phyloP scores from a whole-genome alignment of 2,797 vertebrate genomes.

The Eulemur rubriventer region DNA sequence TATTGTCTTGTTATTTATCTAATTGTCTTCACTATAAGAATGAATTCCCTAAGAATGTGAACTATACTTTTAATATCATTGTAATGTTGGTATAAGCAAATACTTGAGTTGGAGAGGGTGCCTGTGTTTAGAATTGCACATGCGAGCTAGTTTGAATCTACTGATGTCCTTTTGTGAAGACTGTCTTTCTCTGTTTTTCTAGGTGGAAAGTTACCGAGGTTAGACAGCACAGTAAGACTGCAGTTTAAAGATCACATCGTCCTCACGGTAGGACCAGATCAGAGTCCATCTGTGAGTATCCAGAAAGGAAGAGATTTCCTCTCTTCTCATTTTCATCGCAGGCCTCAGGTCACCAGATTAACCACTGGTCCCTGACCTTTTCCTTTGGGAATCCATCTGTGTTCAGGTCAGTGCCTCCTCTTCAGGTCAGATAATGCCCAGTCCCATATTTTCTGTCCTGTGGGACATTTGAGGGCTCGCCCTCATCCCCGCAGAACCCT shows the following conservation, averaged over 20 bases:
- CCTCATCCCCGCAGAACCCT: background rate
- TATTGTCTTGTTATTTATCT: background rate
- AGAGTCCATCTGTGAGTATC: slow-evolving; percentile 87
- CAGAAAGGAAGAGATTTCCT: background rate
- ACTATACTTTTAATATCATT: background rate
- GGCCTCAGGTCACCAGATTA: background rate
- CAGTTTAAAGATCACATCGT: slow-evolving; percentile 90
- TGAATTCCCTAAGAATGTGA: background rate
- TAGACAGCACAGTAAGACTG: slow-evolving; percentile 89
- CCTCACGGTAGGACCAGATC: slow-evolving; percentile 89
- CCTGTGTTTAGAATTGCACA: background rate
- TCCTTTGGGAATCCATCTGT: background rate
- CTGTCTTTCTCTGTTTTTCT: background rate
- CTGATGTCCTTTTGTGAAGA: slow-evolving; percentile 26
- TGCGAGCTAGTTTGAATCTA: background rate
- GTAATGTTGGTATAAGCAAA: background rate
- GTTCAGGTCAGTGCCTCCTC: background rate
- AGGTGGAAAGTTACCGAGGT: slow-evolving; percentile 88
- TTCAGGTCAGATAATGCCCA: background rate
- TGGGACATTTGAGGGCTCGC: background rate
- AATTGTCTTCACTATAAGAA: background rate
- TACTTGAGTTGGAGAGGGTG: background rate
- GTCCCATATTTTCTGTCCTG: background rate
- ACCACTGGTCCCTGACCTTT: background rate
- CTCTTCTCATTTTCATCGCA: background rate